Evolutionary conservation across 2,888 invertebrate species (phyloP).

Genomic region (Pseudanteris insignis): DNA sequence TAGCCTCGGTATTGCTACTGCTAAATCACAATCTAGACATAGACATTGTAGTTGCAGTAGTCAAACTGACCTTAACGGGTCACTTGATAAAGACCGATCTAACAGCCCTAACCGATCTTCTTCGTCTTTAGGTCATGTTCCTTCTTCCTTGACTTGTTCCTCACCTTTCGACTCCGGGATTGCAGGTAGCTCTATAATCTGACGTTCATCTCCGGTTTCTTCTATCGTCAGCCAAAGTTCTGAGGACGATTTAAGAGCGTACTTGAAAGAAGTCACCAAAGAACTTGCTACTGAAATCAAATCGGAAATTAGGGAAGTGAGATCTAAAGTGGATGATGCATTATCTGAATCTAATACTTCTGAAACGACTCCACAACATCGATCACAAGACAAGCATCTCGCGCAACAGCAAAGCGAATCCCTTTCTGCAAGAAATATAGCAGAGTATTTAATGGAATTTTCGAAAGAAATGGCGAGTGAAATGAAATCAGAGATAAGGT

Average conservation of each 20-base stretch:
- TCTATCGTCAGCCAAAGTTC: conserved; percentile 61
- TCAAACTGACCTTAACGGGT: conserved; percentile 75
- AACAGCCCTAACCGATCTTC: conserved; percentile 59
- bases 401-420: conserved; percentile 68
- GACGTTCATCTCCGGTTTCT: conserved; percentile 60
- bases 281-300: conserved; percentile 84
- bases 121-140: conserved; percentile 55
- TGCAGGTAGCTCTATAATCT: conserved; percentile 48
- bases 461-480: conserved; percentile 82
- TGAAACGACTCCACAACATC: conserved; percentile 67
- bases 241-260: conserved; percentile 78
- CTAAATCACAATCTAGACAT: conserved; percentile 65
- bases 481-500: conserved; percentile 77
- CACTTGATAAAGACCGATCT: conserved; percentile 70
- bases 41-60: conserved; percentile 77
- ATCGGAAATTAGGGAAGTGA: conserved; percentile 82
- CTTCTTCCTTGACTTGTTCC: conserved; percentile 44
- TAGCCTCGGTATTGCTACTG: conserved; percentile 72
- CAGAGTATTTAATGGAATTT: conserved; percentile 80
- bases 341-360: conserved; percentile 75
- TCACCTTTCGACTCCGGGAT: conserved; percentile 48
- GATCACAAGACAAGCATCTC: conserved; percentile 44
- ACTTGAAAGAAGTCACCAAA: conserved; percentile 80
- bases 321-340: conserved; percentile 82
- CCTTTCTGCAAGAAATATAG: conserved; percentile 79